A percentile compares a stretch with the other conserved stretches of the same genome.
Conservation (phyloP, 2,797 vertebrate species). For the Hoplostethus mediterraneus region DNA sequence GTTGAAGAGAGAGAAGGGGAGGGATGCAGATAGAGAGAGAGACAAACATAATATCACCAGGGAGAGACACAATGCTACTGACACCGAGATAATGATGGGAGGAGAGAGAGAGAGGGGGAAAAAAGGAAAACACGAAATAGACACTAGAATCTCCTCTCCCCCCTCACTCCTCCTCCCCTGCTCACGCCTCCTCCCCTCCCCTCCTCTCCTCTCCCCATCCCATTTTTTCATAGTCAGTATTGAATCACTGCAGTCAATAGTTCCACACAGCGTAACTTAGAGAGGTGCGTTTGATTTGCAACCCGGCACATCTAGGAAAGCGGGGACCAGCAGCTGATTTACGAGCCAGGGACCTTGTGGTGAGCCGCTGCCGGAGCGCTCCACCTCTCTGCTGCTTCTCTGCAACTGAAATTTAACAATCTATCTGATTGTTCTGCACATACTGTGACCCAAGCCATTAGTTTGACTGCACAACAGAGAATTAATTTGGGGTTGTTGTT, state of each 20-base stretch:
- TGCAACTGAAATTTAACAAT: conserved; percentile 60
- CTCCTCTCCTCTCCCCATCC: conserved; percentile 30
- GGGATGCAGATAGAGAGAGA: conserved; percentile 15
- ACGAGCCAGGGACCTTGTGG: conserved; percentile 76
- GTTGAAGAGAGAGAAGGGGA: conserved; percentile 34
- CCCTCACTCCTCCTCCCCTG: conserved; percentile 3
- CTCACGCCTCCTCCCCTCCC: conserved; percentile 20
- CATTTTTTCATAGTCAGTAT: conserved; percentile 61
- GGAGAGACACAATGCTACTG: conserved; percentile 61
- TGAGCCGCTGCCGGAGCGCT: conserved; percentile 59
- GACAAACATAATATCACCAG: neutral
- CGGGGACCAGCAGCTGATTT: conserved; percentile 73
- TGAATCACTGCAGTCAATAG: conserved; percentile 79
- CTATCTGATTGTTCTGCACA: conserved; percentile 63
- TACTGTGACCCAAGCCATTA: conserved; percentile 35
- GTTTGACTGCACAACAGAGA: conserved; percentile 19
- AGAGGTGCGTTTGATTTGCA: conserved; percentile 83
- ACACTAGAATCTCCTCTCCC: conserved; percentile 25
- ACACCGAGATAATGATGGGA: conserved; percentile 64
- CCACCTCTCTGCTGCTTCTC: conserved; percentile 56
- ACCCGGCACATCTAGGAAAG: conserved; percentile 61
- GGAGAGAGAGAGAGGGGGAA: conserved; percentile 54
- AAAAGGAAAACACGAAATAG: conserved; percentile 51
- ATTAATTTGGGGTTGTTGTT: conserved; percentile 19
- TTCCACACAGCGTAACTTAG: conserved; percentile 72